These are phyloP conservation scores for Scolopax bukidnonensis DNA, from an alignment of 2,797 vertebrate genomes.

Conservation along the genomic window DNA sequence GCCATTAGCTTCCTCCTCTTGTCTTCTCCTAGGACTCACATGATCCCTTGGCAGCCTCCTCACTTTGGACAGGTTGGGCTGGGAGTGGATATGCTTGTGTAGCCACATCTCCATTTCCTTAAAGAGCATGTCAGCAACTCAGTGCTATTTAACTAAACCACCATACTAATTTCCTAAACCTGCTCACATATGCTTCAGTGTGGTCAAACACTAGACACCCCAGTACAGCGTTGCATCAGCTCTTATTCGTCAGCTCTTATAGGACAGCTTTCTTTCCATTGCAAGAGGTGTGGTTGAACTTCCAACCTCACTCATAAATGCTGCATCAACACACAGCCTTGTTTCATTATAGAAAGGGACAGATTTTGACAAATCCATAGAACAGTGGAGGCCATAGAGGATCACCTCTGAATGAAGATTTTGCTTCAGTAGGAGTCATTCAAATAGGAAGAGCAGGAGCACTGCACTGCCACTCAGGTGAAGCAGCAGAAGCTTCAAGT, in stretches of 20 bases:
- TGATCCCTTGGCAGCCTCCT: background rate
- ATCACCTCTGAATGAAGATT: background rate
- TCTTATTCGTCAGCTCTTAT: background rate
- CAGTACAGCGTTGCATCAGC: background rate
- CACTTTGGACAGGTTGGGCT: background rate
- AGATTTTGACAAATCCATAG: background rate
- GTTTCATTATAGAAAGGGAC: background rate
- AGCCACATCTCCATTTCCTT: background rate
- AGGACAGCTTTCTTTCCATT: background rate
- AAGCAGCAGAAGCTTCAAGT: background rate
- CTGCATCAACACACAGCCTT: background rate
- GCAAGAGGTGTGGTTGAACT: background rate
- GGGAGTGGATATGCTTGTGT: background rate
- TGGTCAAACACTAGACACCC: background rate
- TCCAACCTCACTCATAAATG: background rate
- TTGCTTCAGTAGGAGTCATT: background rate
- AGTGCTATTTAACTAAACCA: background rate
- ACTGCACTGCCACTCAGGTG: background rate
- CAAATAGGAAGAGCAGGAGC: background rate
- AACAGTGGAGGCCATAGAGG: background rate
- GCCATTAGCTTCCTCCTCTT: background rate
- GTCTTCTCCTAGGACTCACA: background rate
- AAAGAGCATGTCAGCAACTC: background rate
- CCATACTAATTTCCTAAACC: background rate
- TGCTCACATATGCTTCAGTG: background rate